phyloP scores from a whole-genome alignment of 2,888 invertebrate genomes.

The Acanthococcus lagerstroemiae region DNA sequence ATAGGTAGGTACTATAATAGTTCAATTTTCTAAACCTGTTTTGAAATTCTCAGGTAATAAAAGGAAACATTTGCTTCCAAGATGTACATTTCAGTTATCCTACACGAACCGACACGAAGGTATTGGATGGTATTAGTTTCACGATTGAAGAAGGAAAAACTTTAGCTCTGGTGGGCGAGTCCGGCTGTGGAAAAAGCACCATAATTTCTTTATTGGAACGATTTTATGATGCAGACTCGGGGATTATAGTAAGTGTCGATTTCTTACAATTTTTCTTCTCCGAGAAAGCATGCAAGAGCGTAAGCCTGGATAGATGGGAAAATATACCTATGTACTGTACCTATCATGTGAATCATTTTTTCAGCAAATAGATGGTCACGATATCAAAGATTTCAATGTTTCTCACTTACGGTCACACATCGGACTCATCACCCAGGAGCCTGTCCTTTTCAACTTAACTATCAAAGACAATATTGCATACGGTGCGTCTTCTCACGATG shows the following conservation, averaged over 20 bases:
- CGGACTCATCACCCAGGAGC: slow-evolving; percentile 88
- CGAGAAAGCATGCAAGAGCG: background rate
- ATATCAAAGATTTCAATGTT: slow-evolving; percentile 50
- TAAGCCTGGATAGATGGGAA: no score
- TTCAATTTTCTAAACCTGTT: background rate
- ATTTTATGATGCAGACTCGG: slow-evolving; percentile 67
- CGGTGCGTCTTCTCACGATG: slow-evolving; percentile 47
- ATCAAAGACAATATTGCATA: slow-evolving; percentile 82
- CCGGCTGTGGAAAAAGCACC: slow-evolving; percentile 93
- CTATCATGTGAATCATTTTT: no score
- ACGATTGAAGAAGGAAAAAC: slow-evolving; percentile 65
- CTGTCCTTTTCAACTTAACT: slow-evolving; percentile 85
- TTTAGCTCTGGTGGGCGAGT: slow-evolving; percentile 84
- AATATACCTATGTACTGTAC: no score
- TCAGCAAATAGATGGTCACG: slow-evolving; percentile 37
- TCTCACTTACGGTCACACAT: slow-evolving; percentile 61
- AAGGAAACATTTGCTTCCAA: slow-evolving; percentile 61
- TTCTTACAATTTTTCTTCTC: background rate
- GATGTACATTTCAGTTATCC: slow-evolving; percentile 67
- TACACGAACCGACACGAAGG: slow-evolving; percentile 56
- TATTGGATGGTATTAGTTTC: slow-evolving; percentile 57
- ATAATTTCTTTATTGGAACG: slow-evolving; percentile 79
- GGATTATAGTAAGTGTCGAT: slow-evolving; percentile 51
- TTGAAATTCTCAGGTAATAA: slow-evolving; percentile 43
- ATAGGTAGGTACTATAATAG: background rate